Evolutionary conservation across 2,797 vertebrate species (phyloP), one percentile per base, ranked within the genome.

Genomic region (Ceryle rudis): DNA sequence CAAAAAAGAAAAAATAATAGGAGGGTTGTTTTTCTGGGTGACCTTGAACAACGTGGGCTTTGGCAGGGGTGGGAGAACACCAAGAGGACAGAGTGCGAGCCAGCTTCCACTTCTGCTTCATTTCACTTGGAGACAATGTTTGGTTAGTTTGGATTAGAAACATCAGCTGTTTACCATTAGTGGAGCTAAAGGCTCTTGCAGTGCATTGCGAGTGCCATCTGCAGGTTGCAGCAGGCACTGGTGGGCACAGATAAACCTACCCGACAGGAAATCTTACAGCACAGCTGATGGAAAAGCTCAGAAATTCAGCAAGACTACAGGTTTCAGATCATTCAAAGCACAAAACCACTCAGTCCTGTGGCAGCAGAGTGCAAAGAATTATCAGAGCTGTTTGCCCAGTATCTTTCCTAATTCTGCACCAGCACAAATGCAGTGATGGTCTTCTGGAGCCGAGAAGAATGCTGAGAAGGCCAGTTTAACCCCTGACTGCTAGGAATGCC

Each of bases 151-250:
- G 77, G 70, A 52, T 29, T 31, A 42, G 67, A 42, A 86, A 12
- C 37, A 7, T 3, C 10, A 26, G 62, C 69, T 16, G 84, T 7
- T 70, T 6, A 22, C 51, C 52, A 2, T 11, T 16, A 35, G n/a
- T 0, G 9, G 47, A 35, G 29, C 65, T 3, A 3, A 4, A 1
- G 69, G 91, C 39, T 82, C 47, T 39, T 57, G 4, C 60, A 44
- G 22, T 4, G 96, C 92, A 65, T 19, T 52, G 83, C 65, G 93
- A 92, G 81, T 82, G 97, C 96, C 97, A 97, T 75, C 97, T 97
- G 89, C 90, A 97, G 97, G 97, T 3, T 70, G 13, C 47, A n/a
- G 31, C 2, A 33, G 1, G 10, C 42, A 54, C 47, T 10, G 54
- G 21, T 47, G 85, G 16, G 16, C 22, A 5, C 39, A 4, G 2